Evolutionary conservation across 2,797 vertebrate species (phyloP).

Genomic region (Danionella dracula): DNA sequence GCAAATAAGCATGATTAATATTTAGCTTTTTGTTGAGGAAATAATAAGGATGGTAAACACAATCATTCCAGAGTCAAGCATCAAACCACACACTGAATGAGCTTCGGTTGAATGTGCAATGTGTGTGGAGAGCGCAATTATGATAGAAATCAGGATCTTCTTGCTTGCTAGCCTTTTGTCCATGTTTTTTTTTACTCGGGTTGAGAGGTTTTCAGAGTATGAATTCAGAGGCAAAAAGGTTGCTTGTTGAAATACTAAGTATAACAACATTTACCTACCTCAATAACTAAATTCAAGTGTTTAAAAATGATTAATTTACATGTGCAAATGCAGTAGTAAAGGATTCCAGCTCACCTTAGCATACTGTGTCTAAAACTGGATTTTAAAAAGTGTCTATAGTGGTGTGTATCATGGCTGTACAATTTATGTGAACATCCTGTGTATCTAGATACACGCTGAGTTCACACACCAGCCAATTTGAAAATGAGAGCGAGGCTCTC

Average conservation of each 20-base stretch:
- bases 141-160: conserved; percentile 22
- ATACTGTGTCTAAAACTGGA: too few relatives aligned
- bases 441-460: too few relatives aligned
- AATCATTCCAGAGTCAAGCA: conserved; percentile 34
- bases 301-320: not conserved
- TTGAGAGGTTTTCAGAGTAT: not conserved
- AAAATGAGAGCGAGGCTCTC: too few relatives aligned
- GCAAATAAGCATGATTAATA: conserved; percentile 35
- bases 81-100: conserved; percentile 27
- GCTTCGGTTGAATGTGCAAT: conserved; percentile 27
- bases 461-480: too few relatives aligned
- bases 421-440: too few relatives aligned
- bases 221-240: conserved; percentile 6
- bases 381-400: too few relatives aligned
- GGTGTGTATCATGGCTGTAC: too few relatives aligned
- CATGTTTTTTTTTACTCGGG: not conserved
- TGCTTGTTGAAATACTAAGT: not conserved
- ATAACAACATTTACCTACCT: not conserved
- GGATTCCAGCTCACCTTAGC: not conserved
- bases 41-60: conserved; percentile 39
- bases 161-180: not conserved
- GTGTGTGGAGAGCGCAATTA: not conserved
- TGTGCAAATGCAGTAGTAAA: not conserved
- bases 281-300: not conserved
- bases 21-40: conserved; percentile 35